Percentiles rank a stretch among this genome's conserved stretches.
Conservation (phyloP, 1,140 invertebrate genomes). For the Portunus trituberculatus region DNA sequence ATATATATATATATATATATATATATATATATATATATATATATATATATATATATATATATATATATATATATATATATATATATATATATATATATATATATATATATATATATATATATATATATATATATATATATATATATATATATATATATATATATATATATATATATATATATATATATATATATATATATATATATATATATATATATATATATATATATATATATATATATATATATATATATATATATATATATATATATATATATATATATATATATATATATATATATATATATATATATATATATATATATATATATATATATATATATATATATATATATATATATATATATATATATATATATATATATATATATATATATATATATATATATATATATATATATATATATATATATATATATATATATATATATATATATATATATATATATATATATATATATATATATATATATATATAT, state of each 20-base stretch:
- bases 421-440: conserved; percentile 27
- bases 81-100: conserved; percentile 34
- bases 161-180: conserved; percentile 24
- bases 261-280: conserved; percentile 29
- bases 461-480: conserved; percentile 34
- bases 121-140: conserved; percentile 34
- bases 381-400: conserved; percentile 29
- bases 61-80: conserved; percentile 27
- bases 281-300: conserved; percentile 24
- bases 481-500: conserved; percentile 34
- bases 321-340: conserved; percentile 34
- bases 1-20: conserved; percentile 34
- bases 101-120: conserved; percentile 34
- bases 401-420: conserved; percentile 24
- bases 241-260: conserved; percentile 34
- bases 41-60: conserved; percentile 24
- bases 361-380: conserved; percentile 34
- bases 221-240: conserved; percentile 34
- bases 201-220: conserved; percentile 34
- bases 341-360: conserved; percentile 34
- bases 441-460: conserved; percentile 34
- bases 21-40: conserved; percentile 29
- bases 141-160: conserved; percentile 29
- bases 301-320: conserved; percentile 27
- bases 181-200: conserved; percentile 27